Evolutionary conservation across 2,113 vertebrate species (phyloP), one percentile per base, ranked within the genome.

Genomic region (Antennarius striatus): DNA sequence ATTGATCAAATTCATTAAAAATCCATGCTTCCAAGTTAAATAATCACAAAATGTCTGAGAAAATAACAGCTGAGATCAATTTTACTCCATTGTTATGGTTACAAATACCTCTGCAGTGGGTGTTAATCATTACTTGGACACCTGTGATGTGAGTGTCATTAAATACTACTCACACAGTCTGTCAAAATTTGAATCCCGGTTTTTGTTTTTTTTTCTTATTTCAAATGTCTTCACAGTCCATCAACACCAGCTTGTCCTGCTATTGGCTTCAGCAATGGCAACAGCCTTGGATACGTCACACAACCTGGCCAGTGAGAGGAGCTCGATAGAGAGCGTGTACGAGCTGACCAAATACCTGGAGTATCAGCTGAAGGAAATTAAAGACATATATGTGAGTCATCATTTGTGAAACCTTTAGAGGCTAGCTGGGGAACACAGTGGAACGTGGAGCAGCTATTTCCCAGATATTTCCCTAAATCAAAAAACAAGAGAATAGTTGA

Each of bases 291-390:
- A 91, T 88, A 76, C 90, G 82, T 81, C 94, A 84, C 88, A 94
- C 92, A 90, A 83, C 89, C 70, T 94, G 93, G 60, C 92, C 84
- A 91, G 83, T 14, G 92, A 97, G 59, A 94, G 95, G 78, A 95
- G 93, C 67, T 96, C 95, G 7, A 97, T 98, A 81, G 96, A 98
- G 84, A 95, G 97, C 86, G 98, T 95, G 7, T 98, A 98, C 43
- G 96, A 98, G 90, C 93, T 98, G 77, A 98, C 97, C 78, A 96
- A 96, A 74, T 98, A 98, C 90, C 93, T 98, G 93, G 96, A 98
- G 88, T 96, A 97, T 77, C 97, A 98, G 87, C 95, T 98, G 69
- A 96, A 95, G 75, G 95, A 95, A 80, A 94, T 98, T 86, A 96
- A 96, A 78, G 95, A 95, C 78, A 95, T 96, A 83, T 98, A 98